These are phyloP conservation scores for Mungos mungo DNA, from an alignment of 2,113 vertebrate genomes.

Conservation along the genomic window DNA sequence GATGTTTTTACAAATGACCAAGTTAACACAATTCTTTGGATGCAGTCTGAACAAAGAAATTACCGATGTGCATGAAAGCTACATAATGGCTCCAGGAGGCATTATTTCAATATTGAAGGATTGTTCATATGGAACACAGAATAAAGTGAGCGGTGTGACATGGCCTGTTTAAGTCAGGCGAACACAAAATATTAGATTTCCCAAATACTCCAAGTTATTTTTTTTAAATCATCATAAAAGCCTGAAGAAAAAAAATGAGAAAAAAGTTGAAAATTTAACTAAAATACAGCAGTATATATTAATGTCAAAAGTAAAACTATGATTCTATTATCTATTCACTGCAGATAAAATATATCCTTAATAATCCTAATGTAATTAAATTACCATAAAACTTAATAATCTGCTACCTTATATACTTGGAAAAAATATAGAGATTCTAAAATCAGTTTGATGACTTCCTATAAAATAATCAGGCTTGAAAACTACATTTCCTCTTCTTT, in stretches of 20 bases:
- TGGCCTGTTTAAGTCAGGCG: conserved; percentile 35
- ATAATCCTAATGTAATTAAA: neutral
- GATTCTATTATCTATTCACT: neutral
- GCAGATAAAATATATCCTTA: neutral
- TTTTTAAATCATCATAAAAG: conserved; percentile 8
- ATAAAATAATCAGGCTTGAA: neutral
- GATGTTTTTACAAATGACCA: conserved; percentile 13
- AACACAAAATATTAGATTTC: neutral
- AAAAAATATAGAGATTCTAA: conserved; percentile 44
- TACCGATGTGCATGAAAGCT: neutral
- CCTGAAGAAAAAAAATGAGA: neutral
- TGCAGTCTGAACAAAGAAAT: neutral
- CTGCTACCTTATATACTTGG: neutral
- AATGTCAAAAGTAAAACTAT: neutral
- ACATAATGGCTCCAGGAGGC: neutral
- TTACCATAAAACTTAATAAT: neutral
- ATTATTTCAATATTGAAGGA: conserved; percentile 10
- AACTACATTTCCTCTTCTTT: neutral
- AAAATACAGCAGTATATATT: neutral
- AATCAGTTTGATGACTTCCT: neutral
- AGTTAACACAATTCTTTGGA: neutral
- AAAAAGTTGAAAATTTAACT: neutral
- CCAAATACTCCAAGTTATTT: neutral
- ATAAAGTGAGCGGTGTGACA: neutral
- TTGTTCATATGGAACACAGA: neutral